phyloP scores from a whole-genome alignment of 1,140 invertebrate species.

The Drosophila subpulchrella region DNA sequence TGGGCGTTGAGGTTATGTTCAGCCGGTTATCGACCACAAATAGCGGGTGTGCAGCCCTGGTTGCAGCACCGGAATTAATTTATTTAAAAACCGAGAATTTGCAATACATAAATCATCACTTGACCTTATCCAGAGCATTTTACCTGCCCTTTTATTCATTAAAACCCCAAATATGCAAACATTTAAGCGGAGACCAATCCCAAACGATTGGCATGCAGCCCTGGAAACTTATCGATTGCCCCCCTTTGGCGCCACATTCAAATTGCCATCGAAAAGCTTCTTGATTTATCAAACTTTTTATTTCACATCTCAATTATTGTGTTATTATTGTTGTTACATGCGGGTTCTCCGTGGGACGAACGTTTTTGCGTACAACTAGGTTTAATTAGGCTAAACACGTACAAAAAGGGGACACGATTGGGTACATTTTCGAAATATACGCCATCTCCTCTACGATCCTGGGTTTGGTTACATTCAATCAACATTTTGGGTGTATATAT shows the following conservation, averaged over 20 bases:
- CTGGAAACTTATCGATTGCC: neutral
- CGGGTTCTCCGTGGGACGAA: slow-evolving; percentile 32
- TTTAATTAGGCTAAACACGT: slow-evolving; percentile 68
- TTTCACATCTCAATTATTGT: slow-evolving; percentile 49
- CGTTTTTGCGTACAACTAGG: slow-evolving; percentile 47
- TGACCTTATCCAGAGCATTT: neutral
- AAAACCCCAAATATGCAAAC: neutral
- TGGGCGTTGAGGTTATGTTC: slow-evolving; percentile 55
- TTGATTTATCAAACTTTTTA: slow-evolving; percentile 36
- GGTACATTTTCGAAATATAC: slow-evolving; percentile 63
- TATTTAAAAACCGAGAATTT: neutral
- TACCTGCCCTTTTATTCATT: neutral
- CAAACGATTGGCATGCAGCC: neutral
- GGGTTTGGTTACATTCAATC: slow-evolving; percentile 32
- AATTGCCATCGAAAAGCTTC: neutral
- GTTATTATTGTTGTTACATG: slow-evolving; percentile 61
- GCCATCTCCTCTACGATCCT: neutral
- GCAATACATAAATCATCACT: neutral
- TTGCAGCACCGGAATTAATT: neutral
- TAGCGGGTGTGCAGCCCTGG: slow-evolving; percentile 22
- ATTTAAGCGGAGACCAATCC: neutral
- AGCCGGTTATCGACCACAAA: neutral
- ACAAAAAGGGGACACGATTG: slow-evolving; percentile 55
- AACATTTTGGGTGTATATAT: slow-evolving; percentile 54
- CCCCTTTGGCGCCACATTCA: neutral